Evolutionary conservation across 2,113 vertebrate genomes (phyloP).

Genomic region (Dicaeum eximium): DNA sequence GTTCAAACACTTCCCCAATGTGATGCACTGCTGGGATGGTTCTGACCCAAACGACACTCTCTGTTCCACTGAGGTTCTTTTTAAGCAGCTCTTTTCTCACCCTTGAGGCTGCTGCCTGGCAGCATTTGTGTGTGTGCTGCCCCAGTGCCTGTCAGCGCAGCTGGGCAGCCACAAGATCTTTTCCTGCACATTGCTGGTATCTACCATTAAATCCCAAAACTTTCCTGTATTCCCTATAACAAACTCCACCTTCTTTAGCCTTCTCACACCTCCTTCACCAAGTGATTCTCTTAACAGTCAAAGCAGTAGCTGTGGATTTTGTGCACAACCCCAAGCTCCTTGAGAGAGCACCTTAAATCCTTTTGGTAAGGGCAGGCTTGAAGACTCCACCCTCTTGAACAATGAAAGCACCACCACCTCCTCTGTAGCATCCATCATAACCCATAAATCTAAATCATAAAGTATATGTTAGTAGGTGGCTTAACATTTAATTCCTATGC

Average conservation of each 20-base stretch:
- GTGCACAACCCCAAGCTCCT: background rate
- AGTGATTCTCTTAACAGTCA: background rate
- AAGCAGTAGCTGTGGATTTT: background rate
- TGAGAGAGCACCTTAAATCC: background rate
- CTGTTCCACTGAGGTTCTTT: background rate
- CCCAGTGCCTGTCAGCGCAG: background rate
- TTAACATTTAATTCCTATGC: background rate
- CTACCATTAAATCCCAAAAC: background rate
- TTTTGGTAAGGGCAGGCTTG: background rate
- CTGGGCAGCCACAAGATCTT: background rate
- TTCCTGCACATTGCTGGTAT: rapidly evolving
- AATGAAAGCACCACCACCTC: background rate
- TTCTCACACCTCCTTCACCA: background rate
- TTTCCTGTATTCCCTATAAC: background rate
- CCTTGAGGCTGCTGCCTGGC: background rate
- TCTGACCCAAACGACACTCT: background rate
- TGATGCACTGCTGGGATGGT: background rate
- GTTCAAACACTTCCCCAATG: background rate
- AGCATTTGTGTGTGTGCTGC: background rate
- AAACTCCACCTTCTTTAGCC: background rate
- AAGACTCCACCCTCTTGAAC: background rate
- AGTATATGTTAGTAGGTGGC: background rate
- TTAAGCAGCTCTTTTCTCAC: background rate
- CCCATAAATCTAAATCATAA: background rate
- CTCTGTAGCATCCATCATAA: background rate